Base-by-base conservation (phyloP, 2,888 invertebrate species). In the Brenthis ino region DNA sequence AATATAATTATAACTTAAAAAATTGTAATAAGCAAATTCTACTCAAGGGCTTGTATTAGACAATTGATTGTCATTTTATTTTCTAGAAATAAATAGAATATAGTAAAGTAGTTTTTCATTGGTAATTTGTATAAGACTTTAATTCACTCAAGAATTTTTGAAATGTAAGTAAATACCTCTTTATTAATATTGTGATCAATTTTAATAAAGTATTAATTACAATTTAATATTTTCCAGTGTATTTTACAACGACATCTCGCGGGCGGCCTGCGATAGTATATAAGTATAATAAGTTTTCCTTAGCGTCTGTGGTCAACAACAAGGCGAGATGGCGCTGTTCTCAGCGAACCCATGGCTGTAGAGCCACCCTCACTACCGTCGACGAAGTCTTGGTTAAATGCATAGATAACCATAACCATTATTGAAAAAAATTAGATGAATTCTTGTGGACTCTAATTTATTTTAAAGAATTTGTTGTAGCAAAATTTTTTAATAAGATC, bases 321-420 rank as follows among this genome's bases (percentile, higher is more conserved):
- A 75, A 71, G 28, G 66, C 65, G 16, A 74, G 72, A 63, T 74
- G 75, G 74, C 72, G 75, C 6, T 74, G 75, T 47, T 72, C 37
- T 4, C 67, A 67, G 24, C 63, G 67, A 51, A 67, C 60, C 0
- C 50, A 55, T 1, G 72, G 72, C 0, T 73, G 74, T 60, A 57
- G 55, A 48, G 72, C 73, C 0, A 20, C 51, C 6, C 28, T 74
- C 2, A 64, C 66, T 4, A 71, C 72, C 4, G 11, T 71, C 28
- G 72, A 68, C 28, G 67, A 57, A 13, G 47, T 53, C 3, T 33
- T 72, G 2, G 54, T 70, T 14, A 69, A 57, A 20, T 67, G 65
- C 20, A 28, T 47, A 12, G 65, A 74, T 57, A 48, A 24, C 28
- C 71, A 74, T 58, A 72, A 74, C 13, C 72, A 72, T 54, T 16